These are phyloP conservation scores for Desoria tigrina DNA, from an alignment of 2,888 invertebrate species.

Conservation along the genomic window DNA sequence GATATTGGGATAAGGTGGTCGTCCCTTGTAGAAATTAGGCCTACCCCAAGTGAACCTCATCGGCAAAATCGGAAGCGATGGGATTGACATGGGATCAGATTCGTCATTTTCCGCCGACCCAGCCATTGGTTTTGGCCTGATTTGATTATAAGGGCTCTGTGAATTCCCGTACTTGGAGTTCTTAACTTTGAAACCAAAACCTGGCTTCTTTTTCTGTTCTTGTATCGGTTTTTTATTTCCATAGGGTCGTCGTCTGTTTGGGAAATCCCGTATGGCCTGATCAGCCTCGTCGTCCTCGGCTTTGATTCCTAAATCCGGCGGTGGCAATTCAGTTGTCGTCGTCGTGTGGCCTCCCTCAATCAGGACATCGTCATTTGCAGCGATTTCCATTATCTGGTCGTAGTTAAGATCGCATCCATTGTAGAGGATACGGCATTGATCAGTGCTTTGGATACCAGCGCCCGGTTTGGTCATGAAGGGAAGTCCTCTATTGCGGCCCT, in stretches of 20 bases:
- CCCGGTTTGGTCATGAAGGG: slow-evolving; percentile 17
- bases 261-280: slow-evolving; percentile 25
- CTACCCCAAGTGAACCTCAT: slow-evolving; percentile 38
- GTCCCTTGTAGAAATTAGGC: slow-evolving; percentile 25
- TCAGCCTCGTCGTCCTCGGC: slow-evolving; percentile 41
- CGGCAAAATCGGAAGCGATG: slow-evolving; percentile 31
- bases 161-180: slow-evolving; percentile 11
- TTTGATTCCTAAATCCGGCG: no score
- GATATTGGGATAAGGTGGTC: slow-evolving; percentile 17
- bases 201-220: neutral
- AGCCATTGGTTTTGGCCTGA: neutral
- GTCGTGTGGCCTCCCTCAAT: slow-evolving; percentile 25
- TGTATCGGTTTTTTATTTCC: no score
- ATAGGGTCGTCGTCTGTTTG: neutral
- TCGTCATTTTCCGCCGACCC: slow-evolving; percentile 15
- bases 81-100: neutral
- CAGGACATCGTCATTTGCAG: slow-evolving; percentile 30
- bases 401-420: slow-evolving; percentile 40
- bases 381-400: slow-evolving; percentile 42
- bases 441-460: slow-evolving; percentile 12
- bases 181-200: slow-evolving; percentile 7
- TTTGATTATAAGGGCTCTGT: slow-evolving; percentile 5
- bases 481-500: neutral
- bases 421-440: slow-evolving; percentile 39
- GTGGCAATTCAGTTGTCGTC: slow-evolving; percentile 2